Percentiles rank a stretch among this genome's conserved stretches.
Evolutionary conservation across 1,140 invertebrate genomes (phyloP).

Genomic region (Bombyx mori): DNA sequence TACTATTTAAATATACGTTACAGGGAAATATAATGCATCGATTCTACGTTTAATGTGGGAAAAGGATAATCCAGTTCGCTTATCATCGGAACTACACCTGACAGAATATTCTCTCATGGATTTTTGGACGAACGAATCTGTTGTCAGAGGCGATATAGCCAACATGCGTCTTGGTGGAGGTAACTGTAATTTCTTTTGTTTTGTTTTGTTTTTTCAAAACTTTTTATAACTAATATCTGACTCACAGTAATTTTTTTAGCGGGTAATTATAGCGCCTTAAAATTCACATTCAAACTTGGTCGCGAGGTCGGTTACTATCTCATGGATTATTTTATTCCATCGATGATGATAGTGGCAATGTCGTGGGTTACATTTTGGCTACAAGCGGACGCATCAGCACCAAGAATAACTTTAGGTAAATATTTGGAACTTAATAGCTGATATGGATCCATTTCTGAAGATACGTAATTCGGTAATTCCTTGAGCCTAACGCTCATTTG

Average conservation of each 20-base stretch:
- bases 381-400: conserved; percentile 87
- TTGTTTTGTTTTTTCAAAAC: conserved; percentile 17
- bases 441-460: too few species aligned
- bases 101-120: conserved; percentile 83
- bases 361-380: conserved; percentile 95
- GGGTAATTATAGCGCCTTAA: conserved; percentile 86
- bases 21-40: conserved; percentile 85
- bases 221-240: conserved; percentile 5
- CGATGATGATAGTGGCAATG: conserved; percentile 88
- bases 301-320: conserved; percentile 90
- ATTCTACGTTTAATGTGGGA: conserved; percentile 84
- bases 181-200: conserved; percentile 58
- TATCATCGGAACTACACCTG: conserved; percentile 84
- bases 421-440: not conserved
- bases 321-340: conserved; percentile 92
- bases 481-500: too few species aligned
- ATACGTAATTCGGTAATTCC: too few species aligned
- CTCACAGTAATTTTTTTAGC: conserved; percentile 70
- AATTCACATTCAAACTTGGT: conserved; percentile 82
- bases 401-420: conserved; percentile 82
- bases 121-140: conserved; percentile 79
- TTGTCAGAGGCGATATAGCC: conserved; percentile 76
- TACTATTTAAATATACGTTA: conserved; percentile 9
- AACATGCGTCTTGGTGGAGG: conserved; percentile 80
- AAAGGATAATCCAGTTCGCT: conserved; percentile 78